A percentile compares a stretch with the other conserved stretches of the same genome.
These are phyloP conservation scores for Alsophila aescularia DNA, from an alignment of 2,888 invertebrate species.

Conservation along the genomic window DNA sequence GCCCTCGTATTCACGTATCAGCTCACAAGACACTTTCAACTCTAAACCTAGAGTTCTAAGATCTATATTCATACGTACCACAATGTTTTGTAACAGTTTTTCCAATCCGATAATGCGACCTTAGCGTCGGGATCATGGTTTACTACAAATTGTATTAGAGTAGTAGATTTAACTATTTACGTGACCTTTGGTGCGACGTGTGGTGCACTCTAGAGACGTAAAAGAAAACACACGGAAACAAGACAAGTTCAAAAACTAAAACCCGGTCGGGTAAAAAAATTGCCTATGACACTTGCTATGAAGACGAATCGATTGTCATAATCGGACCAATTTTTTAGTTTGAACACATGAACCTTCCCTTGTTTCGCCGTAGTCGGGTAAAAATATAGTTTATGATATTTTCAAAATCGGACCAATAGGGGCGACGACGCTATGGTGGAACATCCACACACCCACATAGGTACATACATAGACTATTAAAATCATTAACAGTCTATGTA, in stretches of 20 bases:
- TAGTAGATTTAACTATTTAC: slow-evolving; percentile 83
- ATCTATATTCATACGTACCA: slow-evolving; percentile 51
- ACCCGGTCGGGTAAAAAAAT: too few relatives aligned
- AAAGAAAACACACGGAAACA: not conserved
- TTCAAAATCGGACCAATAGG: too few relatives aligned
- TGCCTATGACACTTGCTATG: not conserved
- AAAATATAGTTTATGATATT: too few relatives aligned
- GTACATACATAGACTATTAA: too few relatives aligned
- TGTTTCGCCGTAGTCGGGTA: too few relatives aligned
- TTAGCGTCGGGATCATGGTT: slow-evolving; percentile 83
- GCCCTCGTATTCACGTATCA: slow-evolving; percentile 64
- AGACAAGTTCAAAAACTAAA: not conserved
- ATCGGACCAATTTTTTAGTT: too few relatives aligned
- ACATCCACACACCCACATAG: too few relatives aligned
- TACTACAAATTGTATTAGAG: slow-evolving; percentile 85
- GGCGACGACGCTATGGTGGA: too few relatives aligned
- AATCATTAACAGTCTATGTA: too few relatives aligned
- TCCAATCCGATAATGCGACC: slow-evolving; percentile 84
- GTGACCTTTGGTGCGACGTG: slow-evolving; percentile 40
- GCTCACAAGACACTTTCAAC: slow-evolving; percentile 56
- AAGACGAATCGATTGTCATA: too few relatives aligned
- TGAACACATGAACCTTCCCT: too few relatives aligned
- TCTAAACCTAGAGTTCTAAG: slow-evolving; percentile 55
- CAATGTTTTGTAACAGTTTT: slow-evolving; percentile 76
- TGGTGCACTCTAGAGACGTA: slow-evolving; percentile 12